phyloP scores from a whole-genome alignment of 2,888 invertebrate genomes.

The Agelastica alni region DNA sequence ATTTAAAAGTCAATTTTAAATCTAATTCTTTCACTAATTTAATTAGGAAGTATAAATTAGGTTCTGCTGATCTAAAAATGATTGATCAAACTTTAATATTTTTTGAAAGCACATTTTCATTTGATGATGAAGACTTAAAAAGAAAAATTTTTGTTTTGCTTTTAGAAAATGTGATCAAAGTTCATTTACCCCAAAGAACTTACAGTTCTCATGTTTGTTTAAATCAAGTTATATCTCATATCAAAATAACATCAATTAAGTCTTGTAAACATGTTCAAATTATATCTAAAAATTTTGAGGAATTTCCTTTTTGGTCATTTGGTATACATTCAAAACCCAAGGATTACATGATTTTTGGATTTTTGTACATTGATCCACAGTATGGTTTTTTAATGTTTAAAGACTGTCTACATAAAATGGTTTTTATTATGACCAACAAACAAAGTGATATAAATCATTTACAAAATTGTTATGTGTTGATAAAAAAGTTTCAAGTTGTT shows the following conservation, averaged over 20 bases:
- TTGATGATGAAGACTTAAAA: background rate
- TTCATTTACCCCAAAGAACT: background rate
- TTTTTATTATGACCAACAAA: constrained; percentile 2
- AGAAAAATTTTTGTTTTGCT: background rate
- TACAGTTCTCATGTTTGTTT: background rate
- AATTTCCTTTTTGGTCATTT: constrained; percentile 28
- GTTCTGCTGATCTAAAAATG: constrained; percentile 1
- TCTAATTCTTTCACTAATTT: constrained; percentile 5
- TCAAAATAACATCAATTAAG: constrained; percentile 23
- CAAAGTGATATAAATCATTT: background rate
- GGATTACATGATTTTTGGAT: constrained; percentile 20
- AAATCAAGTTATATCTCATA: background rate
- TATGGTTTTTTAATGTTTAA: constrained; percentile 25
- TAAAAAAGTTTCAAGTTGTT: constrained; percentile 24
- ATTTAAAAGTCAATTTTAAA: background rate
- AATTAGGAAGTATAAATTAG: constrained; percentile 7
- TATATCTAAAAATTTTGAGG: background rate
- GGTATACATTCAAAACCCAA: constrained; percentile 27
- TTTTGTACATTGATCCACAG: constrained; percentile 18
- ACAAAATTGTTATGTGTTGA: constrained; percentile 25
- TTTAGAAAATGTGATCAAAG: constrained; percentile 1
- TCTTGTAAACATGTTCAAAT: constrained; percentile 21
- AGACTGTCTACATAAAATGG: constrained; percentile 23
- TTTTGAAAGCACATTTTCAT: background rate
- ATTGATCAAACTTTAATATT: constrained; percentile 1